Evolutionary conservation across 2,797 vertebrate species (phyloP).

Genomic region (Trachurus trachurus): DNA sequence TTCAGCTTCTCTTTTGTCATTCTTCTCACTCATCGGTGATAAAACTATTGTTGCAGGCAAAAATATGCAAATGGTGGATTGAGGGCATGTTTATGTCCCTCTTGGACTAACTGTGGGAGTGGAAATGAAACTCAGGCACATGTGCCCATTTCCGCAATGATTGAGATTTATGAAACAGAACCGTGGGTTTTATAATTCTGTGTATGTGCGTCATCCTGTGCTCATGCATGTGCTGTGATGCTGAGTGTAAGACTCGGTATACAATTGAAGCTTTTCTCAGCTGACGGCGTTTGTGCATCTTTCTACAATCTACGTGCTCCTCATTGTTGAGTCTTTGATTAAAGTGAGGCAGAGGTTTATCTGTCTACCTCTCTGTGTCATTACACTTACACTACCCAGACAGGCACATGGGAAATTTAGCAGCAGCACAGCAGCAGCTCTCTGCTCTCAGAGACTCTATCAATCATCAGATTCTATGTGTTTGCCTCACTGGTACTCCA

Average conservation of each 20-base stretch:
- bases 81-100: neutral
- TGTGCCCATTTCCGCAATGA: neutral
- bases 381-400: constrained; percentile 51
- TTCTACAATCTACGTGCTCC: neutral
- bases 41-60: neutral
- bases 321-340: constrained; percentile 38
- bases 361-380: constrained; percentile 46
- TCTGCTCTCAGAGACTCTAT: constrained; percentile 70
- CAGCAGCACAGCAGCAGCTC: constrained; percentile 50
- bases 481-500: constrained; percentile 65
- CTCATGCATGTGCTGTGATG: neutral
- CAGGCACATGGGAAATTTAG: constrained; percentile 72
- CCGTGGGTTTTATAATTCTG: neutral
- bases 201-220: neutral
- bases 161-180: neutral
- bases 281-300: constrained; percentile 7
- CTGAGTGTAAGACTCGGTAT: neutral
- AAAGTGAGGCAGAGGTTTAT: constrained; percentile 56
- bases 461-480: constrained; percentile 76
- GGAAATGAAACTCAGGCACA: neutral
- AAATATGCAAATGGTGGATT: neutral
- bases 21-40: neutral
- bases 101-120: neutral
- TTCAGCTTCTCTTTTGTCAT: neutral
- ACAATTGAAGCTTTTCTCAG: neutral